Conservation (phyloP, 2,113 vertebrate genomes). For the Oreocharis arfaki region DNA sequence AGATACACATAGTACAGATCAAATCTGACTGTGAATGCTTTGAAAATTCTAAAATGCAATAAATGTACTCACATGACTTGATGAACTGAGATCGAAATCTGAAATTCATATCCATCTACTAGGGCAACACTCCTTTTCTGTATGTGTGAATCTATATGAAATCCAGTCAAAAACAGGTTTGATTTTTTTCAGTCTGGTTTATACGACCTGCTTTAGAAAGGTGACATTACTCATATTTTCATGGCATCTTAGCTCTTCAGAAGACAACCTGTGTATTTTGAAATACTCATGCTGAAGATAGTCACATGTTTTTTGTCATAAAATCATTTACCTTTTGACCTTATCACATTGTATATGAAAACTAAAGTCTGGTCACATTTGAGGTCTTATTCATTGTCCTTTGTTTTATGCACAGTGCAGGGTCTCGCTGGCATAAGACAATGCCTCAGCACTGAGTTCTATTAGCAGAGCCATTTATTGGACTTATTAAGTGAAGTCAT, state of each 20-base stretch:
- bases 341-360: neutral
- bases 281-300: neutral
- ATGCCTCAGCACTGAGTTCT: fast-evolving
- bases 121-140: neutral
- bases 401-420: neutral
- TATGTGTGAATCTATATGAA: neutral
- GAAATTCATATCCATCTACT: neutral
- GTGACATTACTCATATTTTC: neutral
- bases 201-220: neutral
- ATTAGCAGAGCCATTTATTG: neutral
- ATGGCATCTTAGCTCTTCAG: neutral
- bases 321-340: neutral
- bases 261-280: neutral
- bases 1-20: neutral
- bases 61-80: neutral
- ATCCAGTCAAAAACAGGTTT: neutral
- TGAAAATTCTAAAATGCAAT: neutral
- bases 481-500: neutral
- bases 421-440: neutral
- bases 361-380: neutral
- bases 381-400: neutral
- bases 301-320: neutral
- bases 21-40: neutral
- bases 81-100: neutral
- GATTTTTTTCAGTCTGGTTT: neutral